Percentiles rank a stretch among this genome's conserved stretches.
These are phyloP conservation scores for Corythornis leucogaster DNA, from an alignment of 2,797 vertebrate species.

Conservation along the genomic window DNA sequence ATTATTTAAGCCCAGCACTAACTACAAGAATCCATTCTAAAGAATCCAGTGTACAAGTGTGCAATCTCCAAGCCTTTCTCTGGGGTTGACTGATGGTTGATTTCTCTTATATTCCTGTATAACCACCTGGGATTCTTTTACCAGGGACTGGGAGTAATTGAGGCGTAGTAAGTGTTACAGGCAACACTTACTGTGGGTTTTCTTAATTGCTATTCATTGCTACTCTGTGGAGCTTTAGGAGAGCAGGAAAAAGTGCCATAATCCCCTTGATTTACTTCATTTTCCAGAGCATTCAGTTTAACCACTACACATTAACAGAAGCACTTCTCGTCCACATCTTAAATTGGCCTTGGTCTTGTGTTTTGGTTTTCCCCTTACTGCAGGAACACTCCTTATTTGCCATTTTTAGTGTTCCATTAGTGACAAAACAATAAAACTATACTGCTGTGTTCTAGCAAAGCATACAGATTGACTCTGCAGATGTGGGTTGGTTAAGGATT, in stretches of 20 bases:
- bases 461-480: not conserved
- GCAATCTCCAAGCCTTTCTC: not conserved
- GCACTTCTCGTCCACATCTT: not conserved
- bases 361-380: not conserved
- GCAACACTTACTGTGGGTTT: not conserved
- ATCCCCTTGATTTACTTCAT: not conserved
- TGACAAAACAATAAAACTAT: not conserved
- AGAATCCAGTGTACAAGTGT: not conserved
- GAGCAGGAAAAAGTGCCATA: not conserved
- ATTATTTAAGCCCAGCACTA: not conserved
- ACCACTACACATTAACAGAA: not conserved
- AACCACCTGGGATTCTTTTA: not conserved
- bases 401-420: not conserved
- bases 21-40: not conserved
- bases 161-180: not conserved
- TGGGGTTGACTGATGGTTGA: not conserved
- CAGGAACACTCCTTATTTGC: rapidly evolving
- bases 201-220: not conserved
- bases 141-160: not conserved
- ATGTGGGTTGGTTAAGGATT: not conserved
- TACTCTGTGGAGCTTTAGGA: not conserved
- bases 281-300: not conserved
- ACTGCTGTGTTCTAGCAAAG: not conserved
- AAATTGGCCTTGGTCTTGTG: not conserved
- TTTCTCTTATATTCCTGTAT: not conserved